Evolutionary conservation across 1,140 invertebrate genomes (phyloP).

Genomic region (Chelonus insularis): DNA sequence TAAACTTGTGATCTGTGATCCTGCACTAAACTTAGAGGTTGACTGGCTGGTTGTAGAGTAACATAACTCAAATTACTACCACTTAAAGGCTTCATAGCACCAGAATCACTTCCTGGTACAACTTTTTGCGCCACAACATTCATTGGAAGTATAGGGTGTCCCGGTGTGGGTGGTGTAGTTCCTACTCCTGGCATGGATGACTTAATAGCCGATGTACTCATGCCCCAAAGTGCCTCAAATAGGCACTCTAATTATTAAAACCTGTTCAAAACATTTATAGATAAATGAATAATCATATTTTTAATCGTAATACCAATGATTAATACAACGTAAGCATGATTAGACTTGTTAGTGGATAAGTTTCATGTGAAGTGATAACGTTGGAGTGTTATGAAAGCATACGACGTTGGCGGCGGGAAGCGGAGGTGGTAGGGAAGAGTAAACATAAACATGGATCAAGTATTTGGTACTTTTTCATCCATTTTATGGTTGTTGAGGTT

Average conservation of each 20-base stretch:
- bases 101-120: conserved; percentile 45
- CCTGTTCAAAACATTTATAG: too few relatives aligned
- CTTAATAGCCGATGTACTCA: conserved; percentile 51
- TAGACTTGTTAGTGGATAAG: background rate
- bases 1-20: conserved; percentile 53
- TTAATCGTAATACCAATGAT: too few relatives aligned
- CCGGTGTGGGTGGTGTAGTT: conserved; percentile 42
- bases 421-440: conserved; percentile 36
- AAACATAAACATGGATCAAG: conserved; percentile 53
- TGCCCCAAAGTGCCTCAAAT: conserved; percentile 17
- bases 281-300: too few relatives aligned
- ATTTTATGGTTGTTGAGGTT: background rate
- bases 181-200: conserved; percentile 52
- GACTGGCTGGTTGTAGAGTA: conserved; percentile 50
- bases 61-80: conserved; percentile 49
- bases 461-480: conserved; percentile 12
- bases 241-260: too few relatives aligned
- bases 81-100: conserved; percentile 50
- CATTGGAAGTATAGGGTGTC: conserved; percentile 55
- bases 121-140: conserved; percentile 57
- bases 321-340: background rate
- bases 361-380: background rate
- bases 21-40: conserved; percentile 56
- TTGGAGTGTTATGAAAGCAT: conserved; percentile 25
- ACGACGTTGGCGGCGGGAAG: conserved; percentile 27